Evolutionary conservation across 2,113 vertebrate genomes (phyloP).

Genomic region (Aythya baeri): DNA sequence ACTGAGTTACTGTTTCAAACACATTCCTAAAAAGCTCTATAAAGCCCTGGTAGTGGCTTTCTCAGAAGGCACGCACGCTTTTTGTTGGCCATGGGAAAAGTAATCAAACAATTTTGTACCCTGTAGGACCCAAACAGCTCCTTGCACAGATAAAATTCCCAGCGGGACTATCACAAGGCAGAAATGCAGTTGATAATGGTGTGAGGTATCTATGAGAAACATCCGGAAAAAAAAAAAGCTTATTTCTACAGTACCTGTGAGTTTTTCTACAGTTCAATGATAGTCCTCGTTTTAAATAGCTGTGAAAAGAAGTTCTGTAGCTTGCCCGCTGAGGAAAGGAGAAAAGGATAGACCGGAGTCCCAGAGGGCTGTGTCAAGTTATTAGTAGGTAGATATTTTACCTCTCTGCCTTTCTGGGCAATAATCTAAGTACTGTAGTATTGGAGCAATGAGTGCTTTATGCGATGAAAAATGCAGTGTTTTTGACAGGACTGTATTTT

Average conservation of each 20-base stretch:
- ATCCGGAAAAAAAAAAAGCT: background rate
- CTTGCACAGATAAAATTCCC: background rate
- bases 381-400: background rate
- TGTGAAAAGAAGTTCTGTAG: background rate
- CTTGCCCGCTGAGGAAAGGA: background rate
- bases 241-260: background rate
- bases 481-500: background rate
- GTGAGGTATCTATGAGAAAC: background rate
- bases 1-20: background rate
- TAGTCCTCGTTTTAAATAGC: background rate
- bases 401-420: background rate
- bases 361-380: background rate
- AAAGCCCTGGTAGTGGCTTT: background rate
- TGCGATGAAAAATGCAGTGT: background rate
- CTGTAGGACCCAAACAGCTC: background rate
- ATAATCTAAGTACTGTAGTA: background rate
- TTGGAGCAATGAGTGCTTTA: background rate
- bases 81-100: background rate
- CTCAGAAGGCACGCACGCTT: background rate
- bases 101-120: background rate
- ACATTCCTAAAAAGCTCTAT: background rate
- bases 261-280: background rate
- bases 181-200: background rate
- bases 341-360: background rate
- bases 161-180: background rate